Percentiles rank a stretch among this genome's conserved stretches.
Conservation (phyloP, 2,888 invertebrate species). For the Sympetrum striolatum region DNA sequence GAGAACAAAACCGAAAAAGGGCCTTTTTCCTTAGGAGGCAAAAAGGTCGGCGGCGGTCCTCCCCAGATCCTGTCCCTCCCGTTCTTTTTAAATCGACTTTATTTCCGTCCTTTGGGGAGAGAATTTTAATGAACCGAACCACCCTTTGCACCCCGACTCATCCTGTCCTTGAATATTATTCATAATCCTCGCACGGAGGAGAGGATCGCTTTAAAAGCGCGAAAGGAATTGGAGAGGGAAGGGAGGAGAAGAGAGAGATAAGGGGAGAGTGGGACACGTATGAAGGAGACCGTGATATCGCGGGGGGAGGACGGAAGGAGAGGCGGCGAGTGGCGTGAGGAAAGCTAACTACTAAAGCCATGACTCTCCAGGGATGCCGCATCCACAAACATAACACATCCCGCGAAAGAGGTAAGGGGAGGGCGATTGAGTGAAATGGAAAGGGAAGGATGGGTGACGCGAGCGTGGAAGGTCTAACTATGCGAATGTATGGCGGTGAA, state of each 20-base stretch:
- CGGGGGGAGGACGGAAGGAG: neutral
- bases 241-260: no score
- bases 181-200: neutral
- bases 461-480: no score
- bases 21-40: no score
- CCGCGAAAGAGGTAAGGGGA: neutral
- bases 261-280: neutral
- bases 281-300: neutral
- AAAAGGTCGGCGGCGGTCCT: neutral
- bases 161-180: slow-evolving; percentile 2
- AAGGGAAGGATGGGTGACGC: neutral
- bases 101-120: slow-evolving; percentile 1
- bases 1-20: neutral
- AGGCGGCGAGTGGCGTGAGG: neutral
- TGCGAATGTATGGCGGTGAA: no score
- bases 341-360: neutral
- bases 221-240: neutral
- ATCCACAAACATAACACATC: slow-evolving; percentile 12
- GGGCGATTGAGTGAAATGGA: neutral
- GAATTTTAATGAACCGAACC: neutral
- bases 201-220: neutral
- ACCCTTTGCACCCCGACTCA: neutral
- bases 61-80: neutral
- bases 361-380: slow-evolving; percentile 1
- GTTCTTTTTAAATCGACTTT: neutral